phyloP scores from a whole-genome alignment of 1,140 invertebrate genomes.

The Cyclargus thomasi region DNA sequence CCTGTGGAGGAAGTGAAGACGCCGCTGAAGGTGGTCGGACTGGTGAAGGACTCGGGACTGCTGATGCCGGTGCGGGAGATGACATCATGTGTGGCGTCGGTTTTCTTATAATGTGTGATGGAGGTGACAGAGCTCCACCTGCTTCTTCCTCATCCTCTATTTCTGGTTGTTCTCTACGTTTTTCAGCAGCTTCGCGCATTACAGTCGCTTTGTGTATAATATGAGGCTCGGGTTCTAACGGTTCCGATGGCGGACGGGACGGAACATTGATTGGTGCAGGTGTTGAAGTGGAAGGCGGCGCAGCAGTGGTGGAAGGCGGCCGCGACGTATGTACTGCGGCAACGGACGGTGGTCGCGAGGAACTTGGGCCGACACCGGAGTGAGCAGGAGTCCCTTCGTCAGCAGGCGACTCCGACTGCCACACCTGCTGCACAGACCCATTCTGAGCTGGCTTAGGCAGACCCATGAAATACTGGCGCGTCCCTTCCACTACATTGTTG shows the following conservation, averaged over 20 bases:
- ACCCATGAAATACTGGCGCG: constrained; percentile 86
- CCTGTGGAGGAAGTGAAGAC: constrained; percentile 29
- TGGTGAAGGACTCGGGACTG: constrained; percentile 53
- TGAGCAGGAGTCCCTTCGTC: constrained; percentile 68
- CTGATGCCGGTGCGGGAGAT: constrained; percentile 58
- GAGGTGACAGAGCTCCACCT: constrained; percentile 56
- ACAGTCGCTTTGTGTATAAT: constrained; percentile 72
- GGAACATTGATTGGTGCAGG: constrained; percentile 41
- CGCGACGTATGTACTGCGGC: constrained; percentile 59
- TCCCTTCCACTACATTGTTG: constrained; percentile 86
- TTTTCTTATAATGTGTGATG: constrained; percentile 65
- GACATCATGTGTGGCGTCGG: constrained; percentile 49
- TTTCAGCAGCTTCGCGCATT: constrained; percentile 72
- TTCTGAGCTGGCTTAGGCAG: constrained; percentile 77
- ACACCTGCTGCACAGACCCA: constrained; percentile 53
- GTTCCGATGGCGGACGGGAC: constrained; percentile 61
- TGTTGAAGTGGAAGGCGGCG: constrained; percentile 51
- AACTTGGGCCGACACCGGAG: constrained; percentile 51
- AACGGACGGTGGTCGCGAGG: constrained; percentile 59
- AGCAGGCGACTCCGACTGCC: constrained; percentile 56
- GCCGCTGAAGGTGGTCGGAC: constrained; percentile 51
- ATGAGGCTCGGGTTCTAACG: constrained; percentile 66
- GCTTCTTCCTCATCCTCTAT: constrained; percentile 65
- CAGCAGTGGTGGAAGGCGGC: constrained; percentile 59
- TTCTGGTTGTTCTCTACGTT: constrained; percentile 64